A percentile compares a stretch with the other conserved stretches of the same genome.
phyloP scores from a whole-genome alignment of 2,888 invertebrate species.

The Bellardia pandia region DNA sequence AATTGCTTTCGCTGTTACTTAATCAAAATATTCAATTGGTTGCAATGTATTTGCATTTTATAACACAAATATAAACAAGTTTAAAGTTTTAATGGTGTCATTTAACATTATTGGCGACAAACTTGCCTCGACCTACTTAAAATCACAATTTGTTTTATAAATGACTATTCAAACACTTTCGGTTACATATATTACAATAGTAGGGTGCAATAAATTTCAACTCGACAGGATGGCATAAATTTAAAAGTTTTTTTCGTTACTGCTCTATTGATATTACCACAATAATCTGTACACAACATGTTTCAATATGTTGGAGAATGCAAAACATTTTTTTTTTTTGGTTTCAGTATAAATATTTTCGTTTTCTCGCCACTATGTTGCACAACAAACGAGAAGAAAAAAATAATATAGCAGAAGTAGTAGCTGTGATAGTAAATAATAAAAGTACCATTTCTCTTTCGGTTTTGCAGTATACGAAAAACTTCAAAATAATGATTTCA shows the following conservation, averaged over 20 bases:
- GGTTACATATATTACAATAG: background rate
- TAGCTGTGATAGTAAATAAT: conserved; percentile 44
- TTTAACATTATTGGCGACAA: background rate
- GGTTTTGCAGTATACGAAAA: conserved; percentile 48
- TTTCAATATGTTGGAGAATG: conserved; percentile 44
- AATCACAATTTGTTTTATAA: background rate
- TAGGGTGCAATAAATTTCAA: conserved; percentile 22
- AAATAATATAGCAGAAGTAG: background rate
- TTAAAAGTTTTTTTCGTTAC: conserved; percentile 17
- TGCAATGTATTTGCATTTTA: too few relatives aligned
- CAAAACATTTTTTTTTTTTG: conserved; percentile 12
- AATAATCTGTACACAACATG: conserved; percentile 45
- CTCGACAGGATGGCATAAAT: conserved; percentile 25
- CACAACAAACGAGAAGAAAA: background rate
- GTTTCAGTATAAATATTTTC: conserved; percentile 35
- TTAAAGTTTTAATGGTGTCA: background rate
- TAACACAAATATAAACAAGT: background rate
- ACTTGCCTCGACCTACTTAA: conserved; percentile 6
- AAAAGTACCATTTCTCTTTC: conserved; percentile 16
- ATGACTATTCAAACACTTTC: background rate
- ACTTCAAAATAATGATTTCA: conserved; percentile 58
- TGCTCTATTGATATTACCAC: conserved; percentile 44
- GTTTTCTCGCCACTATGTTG: conserved; percentile 29
- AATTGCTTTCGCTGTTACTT: too few relatives aligned
- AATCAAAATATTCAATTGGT: background rate